Evolutionary conservation across 2,113 vertebrate species (phyloP).

Genomic region (Paratilapia polleni): DNA sequence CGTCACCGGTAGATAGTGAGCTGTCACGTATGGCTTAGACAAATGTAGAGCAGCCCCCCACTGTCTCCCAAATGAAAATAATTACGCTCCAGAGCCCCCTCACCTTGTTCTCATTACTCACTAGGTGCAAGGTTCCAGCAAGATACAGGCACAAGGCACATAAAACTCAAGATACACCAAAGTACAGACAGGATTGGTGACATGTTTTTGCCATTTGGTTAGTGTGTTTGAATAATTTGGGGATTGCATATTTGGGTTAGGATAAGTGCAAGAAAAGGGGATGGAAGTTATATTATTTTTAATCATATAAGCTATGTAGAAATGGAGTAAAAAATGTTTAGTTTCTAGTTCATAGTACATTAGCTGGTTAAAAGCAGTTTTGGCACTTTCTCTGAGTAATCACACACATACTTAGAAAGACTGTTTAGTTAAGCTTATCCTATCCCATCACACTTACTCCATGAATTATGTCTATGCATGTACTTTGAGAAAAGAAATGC

Average conservation of each 20-base stretch:
- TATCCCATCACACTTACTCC: not conserved
- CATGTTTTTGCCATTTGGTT: not conserved
- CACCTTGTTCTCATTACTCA: constrained; percentile 78
- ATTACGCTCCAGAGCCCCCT: constrained; percentile 79
- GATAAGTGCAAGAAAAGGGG: not conserved
- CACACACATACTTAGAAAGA: not conserved
- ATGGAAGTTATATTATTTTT: not conserved
- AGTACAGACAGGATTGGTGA: not conserved
- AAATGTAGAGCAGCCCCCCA: constrained; percentile 72
- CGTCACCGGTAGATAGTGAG: constrained; percentile 63
- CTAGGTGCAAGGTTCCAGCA: constrained; percentile 47
- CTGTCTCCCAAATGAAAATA: constrained; percentile 80
- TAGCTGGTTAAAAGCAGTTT: not conserved
- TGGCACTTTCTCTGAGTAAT: not conserved
- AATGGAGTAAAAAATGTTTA: not conserved
- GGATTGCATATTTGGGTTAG: not conserved
- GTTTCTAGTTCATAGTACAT: not conserved
- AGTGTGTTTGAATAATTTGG: not conserved
- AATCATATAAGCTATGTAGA: not conserved
- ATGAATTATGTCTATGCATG: not conserved
- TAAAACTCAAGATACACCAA: constrained; percentile 32
- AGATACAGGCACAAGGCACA: constrained; percentile 17
- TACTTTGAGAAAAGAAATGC: not conserved
- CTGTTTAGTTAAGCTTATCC: not conserved
- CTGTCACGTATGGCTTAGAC: constrained; percentile 72